Conservation (phyloP, 92 coral and sea anemone genomes). For the Bergia sp. region DNA sequence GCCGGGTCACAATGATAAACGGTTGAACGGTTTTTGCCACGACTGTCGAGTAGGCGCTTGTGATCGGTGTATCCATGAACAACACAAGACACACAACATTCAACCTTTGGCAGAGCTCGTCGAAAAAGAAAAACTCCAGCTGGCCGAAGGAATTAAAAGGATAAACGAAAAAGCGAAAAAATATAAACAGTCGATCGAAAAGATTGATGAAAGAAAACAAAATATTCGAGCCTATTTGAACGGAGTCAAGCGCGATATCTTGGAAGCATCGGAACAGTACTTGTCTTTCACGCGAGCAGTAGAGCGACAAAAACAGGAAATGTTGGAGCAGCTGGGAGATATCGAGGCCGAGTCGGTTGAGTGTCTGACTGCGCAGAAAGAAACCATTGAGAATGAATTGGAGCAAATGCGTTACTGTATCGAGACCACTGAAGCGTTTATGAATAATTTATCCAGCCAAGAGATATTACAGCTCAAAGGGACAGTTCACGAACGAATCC, state of each 20-base stretch:
- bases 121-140: slow-evolving; percentile 2
- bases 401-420: slow-evolving; percentile 26
- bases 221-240: slow-evolving; percentile 40
- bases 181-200: slow-evolving; percentile 29
- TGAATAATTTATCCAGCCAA: slow-evolving; percentile 36
- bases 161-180: slow-evolving; percentile 14
- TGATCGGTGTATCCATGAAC: not conserved
- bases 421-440: slow-evolving; percentile 20
- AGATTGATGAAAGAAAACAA: slow-evolving; percentile 37
- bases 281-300: slow-evolving; percentile 38
- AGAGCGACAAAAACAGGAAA: slow-evolving; percentile 41
- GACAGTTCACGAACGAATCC: slow-evolving; percentile 26
- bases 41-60: slow-evolving; percentile 25
- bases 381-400: slow-evolving; percentile 15
- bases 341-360: slow-evolving; percentile 31
- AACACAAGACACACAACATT: slow-evolving; percentile 5
- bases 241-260: slow-evolving; percentile 43
- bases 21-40: slow-evolving; percentile 32
- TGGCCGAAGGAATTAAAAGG: not conserved
- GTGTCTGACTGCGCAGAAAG: slow-evolving; percentile 21
- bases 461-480: slow-evolving; percentile 33
- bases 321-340: slow-evolving; percentile 31
- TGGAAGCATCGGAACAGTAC: slow-evolving; percentile 13
- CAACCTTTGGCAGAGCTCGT: slow-evolving; percentile 18
- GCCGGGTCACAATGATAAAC: slow-evolving; percentile 31